Base-by-base conservation (phyloP, 30 jellyfish, hydroid and myxozoan species). In the Hydra vulgaris region DNA sequence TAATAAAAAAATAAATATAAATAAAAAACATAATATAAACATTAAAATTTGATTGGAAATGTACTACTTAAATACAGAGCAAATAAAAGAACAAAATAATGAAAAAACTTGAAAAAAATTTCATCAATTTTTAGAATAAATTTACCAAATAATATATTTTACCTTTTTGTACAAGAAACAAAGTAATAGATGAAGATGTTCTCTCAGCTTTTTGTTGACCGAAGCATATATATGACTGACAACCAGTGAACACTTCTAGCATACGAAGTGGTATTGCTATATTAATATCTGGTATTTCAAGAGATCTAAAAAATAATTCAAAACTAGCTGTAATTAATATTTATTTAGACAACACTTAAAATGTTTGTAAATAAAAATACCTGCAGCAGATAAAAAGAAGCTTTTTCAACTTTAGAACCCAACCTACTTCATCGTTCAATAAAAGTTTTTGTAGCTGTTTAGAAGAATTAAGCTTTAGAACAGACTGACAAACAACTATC, bases 221-320 rank as follows among this genome's bases (percentile, higher is more conserved):
- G 3, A 78, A 72, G 76, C 87, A 71, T 0, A 79, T 21, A 22
- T 66, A 83, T 18, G 77, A 23, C 0, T 79, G 55, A 23, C 20
- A 74, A 23, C 73, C 82, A 8, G 88, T 71, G 75, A 84, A 89
- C 18, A 89, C 90, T 70, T 89, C 96, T 80, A 89, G 24, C 91
- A 89, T 89, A 15, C 96, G 84, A 69, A 89, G 24, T 15, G 96
- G 95, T 0, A 89, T 89, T 12, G 95, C 81, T 15, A 89, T 23
- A n/a, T 90, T 68, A 8, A 56, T 27, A 8, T 25, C 40, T 8
- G 87, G 78, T 52, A 91, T 69, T 26, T 71, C 72, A 15, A 89
- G 68, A 21, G 81, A 79, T 52, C 96, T 89, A 71, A 15, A 81
- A 77, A 27, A 72, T 26, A 18, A 40, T 18, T 0, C 23, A 20